Base-by-base conservation (phyloP, 2,113 vertebrate genomes). In the Seriola dumerili region DNA sequence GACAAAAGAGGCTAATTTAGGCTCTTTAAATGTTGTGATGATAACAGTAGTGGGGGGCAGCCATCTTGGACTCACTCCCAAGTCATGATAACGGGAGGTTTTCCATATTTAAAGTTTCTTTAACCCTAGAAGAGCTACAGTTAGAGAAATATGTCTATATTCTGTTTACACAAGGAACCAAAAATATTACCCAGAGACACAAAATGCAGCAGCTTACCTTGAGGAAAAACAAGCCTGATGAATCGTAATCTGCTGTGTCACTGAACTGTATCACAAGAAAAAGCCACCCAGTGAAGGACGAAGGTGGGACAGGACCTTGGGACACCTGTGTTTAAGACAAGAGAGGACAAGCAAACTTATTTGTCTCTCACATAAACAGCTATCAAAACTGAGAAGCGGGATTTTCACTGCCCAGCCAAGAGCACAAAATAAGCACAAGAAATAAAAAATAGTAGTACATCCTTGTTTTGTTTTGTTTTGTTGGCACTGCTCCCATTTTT, bases 301-400 rank as follows among this genome's bases (percentile, higher is more conserved):
- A 8, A 4, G 70, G 3, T 0, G 42, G 23, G 48, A 0, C 23
- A 1, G 75, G 46, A 58, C 44, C 38, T 76, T 76, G 59, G 71
- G 57, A 63, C 0, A 38, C 62, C 83, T 85, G 79, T 17, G 34
- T 42, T 36, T 0, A 75, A 85, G 25, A 81, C 64, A 83, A 85
- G 63, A 72, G 66, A 70, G 12, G 29, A 70, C 29, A 32, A 66
- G 46, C 11, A 38, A 5, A 69, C 4, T 12, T 16, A 63, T 65
- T 23, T 0, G 12, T 40, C 36, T n/a, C 62, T 23, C 38, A 23
- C 4, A 25, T 8, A 12, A 13, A 14, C 63, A 25, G 13, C 16
- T 29, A 55, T 7, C 4, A 13, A 32, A 2, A 57, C 12, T 25
- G 54, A 23, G 11, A 32, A 23, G 21, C 42, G 4, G 42, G 19